phyloP scores from a whole-genome alignment of 2,797 vertebrate species.

The Rhynchonycteris naso region DNA sequence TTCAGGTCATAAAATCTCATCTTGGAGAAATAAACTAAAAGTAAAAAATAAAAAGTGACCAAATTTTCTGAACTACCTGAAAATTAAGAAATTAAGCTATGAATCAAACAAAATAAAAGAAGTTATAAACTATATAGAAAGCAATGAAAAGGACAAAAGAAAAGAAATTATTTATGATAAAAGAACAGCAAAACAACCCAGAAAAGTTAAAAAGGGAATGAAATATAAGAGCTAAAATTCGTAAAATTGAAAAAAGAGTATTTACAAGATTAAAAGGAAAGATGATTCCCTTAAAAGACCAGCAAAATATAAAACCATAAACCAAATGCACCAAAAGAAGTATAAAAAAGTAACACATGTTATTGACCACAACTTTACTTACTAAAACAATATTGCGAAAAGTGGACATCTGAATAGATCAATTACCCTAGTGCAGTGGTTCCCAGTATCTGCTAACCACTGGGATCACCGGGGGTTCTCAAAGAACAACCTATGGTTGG shows the following conservation, averaged over 20 bases:
- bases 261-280: conserved; percentile 23
- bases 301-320: conserved; percentile 29
- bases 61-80: not conserved
- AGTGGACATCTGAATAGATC: conserved; percentile 51
- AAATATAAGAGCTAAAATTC: conserved; percentile 38
- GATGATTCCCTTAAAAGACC: not conserved
- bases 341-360: conserved; percentile 13
- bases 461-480: conserved; percentile 25
- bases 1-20: not conserved
- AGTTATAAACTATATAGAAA: not conserved
- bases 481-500: not conserved
- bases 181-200: not conserved
- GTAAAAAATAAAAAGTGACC: conserved; percentile 3
- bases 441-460: conserved; percentile 13
- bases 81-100: conserved; percentile 44
- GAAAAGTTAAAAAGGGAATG: not conserved
- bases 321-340: not conserved
- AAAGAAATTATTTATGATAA: not conserved
- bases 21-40: conserved; percentile 32
- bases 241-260: not conserved
- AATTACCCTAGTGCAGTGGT: conserved; percentile 27
- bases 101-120: conserved; percentile 15
- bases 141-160: not conserved
- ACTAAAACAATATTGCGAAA: conserved; percentile 59
- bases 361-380: conserved; percentile 60